Evolutionary conservation across 2,888 invertebrate genomes (phyloP), one percentile per base, ranked within the genome.

Genomic region (Calephelis perditalis): DNA sequence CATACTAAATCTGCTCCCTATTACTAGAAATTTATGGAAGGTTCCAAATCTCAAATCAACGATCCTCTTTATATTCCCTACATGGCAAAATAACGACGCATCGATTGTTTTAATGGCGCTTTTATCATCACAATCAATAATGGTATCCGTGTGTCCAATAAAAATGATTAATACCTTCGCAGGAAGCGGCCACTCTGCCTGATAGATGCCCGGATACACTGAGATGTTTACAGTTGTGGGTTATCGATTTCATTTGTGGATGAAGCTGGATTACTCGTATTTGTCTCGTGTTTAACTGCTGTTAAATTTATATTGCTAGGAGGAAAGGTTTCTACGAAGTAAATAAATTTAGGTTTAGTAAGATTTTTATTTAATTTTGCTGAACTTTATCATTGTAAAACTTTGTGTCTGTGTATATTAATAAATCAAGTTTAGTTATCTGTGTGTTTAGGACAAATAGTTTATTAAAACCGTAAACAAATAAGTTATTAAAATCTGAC

Each of bases 71-170:
- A 26, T 52, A 52, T 35, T 52, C 35, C 52, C 15, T 26, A 63
- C 61, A 60, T 44, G 26, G 60, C 47, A 61, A 63, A 62, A 63
- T 68, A 65, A 66, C 67, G 65, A 64, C 54, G 62, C 63, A 62
- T 63, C 64, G 59, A 59, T 59, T 64, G 62, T 77, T 77, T 77
- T 83, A 82, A 84, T 82, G 81, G 78, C 70, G 69, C 74, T 77
- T 80, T 81, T 81, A 82, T 84, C 79, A 81, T 76, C 77, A 76
- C 79, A 81, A 83, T 82, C 84, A 82, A 81, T 83, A 81, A 77
- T 76, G 71, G 70, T 73, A 68, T 73, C 75, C 74, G 70, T 70
- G 68, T 75, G 80, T 76, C 79, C 79, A 79, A 84, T 84, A 84
- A 84, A 83, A 83, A 80, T 84, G 84, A 84, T 84, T 82, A 82